A percentile compares a stretch with the other conserved stretches of the same genome.
phyloP scores from a whole-genome alignment of 2,113 vertebrate genomes.

The Labrus mixtus region DNA sequence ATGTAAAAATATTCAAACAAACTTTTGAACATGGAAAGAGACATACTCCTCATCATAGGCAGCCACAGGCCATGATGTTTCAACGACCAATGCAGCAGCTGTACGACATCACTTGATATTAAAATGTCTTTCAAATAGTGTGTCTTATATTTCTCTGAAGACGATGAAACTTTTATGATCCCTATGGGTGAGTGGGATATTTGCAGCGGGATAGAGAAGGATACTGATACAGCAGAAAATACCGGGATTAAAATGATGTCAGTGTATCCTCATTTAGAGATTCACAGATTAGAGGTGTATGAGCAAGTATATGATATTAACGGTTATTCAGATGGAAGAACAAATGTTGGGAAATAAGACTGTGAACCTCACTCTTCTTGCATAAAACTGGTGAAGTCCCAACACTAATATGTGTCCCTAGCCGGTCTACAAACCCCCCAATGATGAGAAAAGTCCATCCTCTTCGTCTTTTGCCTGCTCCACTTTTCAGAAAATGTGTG shows the following conservation, averaged over 20 bases:
- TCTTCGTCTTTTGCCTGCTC: no score
- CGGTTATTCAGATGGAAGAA: conserved; percentile 32
- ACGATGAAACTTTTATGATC: conserved; percentile 56
- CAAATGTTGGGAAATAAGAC: conserved; percentile 54
- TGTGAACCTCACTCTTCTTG: conserved; percentile 47
- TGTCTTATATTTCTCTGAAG: conserved; percentile 38
- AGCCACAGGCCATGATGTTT: conserved; percentile 20
- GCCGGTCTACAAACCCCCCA: no score
- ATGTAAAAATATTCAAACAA: conserved; percentile 3
- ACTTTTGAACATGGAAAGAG: conserved; percentile 1
- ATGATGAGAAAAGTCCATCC: no score
- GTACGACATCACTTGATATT: conserved; percentile 22
- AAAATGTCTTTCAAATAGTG: conserved; percentile 36
- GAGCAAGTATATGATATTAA: conserved; percentile 22
- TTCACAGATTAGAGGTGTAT: conserved; percentile 29
- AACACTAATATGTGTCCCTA: no score
- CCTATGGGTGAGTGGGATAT: conserved; percentile 18
- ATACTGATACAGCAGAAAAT: conserved; percentile 31
- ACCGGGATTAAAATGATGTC: conserved; percentile 6
- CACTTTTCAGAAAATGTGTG: no score
- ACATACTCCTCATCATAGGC: conserved; percentile 25
- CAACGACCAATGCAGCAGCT: conserved; percentile 36
- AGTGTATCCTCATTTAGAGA: neutral
- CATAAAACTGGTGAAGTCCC: no score
- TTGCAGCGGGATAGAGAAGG: conserved; percentile 22